Evolutionary conservation across 2,797 vertebrate genomes (phyloP).

Genomic region (Pelodytes ibericus): DNA sequence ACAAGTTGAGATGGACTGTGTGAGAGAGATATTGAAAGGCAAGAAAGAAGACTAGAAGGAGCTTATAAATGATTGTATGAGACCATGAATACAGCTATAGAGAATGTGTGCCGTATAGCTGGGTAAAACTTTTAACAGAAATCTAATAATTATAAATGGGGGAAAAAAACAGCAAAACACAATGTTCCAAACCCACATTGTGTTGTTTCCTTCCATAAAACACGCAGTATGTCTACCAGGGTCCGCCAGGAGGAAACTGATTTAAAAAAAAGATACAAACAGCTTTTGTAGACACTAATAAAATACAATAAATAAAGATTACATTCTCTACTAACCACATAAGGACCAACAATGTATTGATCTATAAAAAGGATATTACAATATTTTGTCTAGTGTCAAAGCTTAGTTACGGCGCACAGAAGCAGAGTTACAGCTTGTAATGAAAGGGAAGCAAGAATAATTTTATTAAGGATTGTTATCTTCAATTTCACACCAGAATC

Average conservation of each 20-base stretch:
- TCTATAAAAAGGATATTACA: background rate
- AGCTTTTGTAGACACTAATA: slow-evolving; percentile 9
- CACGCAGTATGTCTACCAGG: background rate
- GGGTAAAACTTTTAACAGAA: background rate
- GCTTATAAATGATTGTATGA: no score
- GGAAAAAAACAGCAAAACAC: no score
- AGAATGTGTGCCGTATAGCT: background rate
- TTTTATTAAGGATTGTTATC: background rate
- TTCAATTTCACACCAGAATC: background rate
- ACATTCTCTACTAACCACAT: slow-evolving; percentile 4
- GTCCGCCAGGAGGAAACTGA: background rate
- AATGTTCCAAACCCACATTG: background rate
- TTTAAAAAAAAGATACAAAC: background rate
- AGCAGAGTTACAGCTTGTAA: background rate
- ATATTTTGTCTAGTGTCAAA: slow-evolving; percentile 13
- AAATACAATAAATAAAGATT: background rate
- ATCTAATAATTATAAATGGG: background rate
- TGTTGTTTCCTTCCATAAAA: background rate
- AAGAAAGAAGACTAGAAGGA: no score
- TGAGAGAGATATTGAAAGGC: no score
- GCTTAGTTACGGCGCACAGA: background rate
- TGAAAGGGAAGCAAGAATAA: background rate
- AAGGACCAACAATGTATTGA: background rate
- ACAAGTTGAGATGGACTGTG: no score
- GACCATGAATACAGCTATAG: no score